Evolutionary conservation across 2,797 vertebrate genomes (phyloP), one percentile per base, ranked within the genome.

Genomic region (Leptodactylus fallax): DNA sequence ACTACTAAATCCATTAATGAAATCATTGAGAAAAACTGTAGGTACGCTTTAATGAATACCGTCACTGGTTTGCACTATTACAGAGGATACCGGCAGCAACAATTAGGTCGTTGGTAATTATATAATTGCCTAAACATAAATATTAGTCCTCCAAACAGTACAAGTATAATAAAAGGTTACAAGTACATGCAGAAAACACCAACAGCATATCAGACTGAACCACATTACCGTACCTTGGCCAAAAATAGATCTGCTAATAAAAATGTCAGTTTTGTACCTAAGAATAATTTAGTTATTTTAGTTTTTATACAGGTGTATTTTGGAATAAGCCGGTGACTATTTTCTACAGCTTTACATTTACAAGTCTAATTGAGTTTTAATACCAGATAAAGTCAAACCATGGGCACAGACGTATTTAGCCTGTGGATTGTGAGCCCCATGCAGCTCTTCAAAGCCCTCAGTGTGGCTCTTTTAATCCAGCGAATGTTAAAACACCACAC

Each of bases 371-470:
- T 87, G 60, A 69, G 36, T 79, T 82, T 55, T 79, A 69, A 82
- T 67, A 58, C 71, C 19, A 71, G 36, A 78, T 89, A 89, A 86
- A 76, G 67, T 65, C 83, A 85, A 85, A 27, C 79, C 23, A 51
- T 25, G 23, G 65, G 79, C 84, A 80, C 23, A 58, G 76, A 36
- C 23, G 55, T 74, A 88, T 86, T 83, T 83, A 79, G 88, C 69
- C 79, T 86, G 79, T 86, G 84, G 88, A 89, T 79, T 83, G 79
- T 77, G 14, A 86, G 51, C 72, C 63, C 58, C 87, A 78, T 69
- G 72, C 74, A 79, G 79, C 80, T 86, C 79, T 86, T 89, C 84
- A 89, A 89, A 89, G 80, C 72, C 67, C 79, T 78, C 79, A 82
- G 27, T 83, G 83, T 69, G 60, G 83, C 69, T 85, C 71, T 85